Conservation (phyloP, 2,113 vertebrate genomes). For the Epinephelus fuscoguttatus region DNA sequence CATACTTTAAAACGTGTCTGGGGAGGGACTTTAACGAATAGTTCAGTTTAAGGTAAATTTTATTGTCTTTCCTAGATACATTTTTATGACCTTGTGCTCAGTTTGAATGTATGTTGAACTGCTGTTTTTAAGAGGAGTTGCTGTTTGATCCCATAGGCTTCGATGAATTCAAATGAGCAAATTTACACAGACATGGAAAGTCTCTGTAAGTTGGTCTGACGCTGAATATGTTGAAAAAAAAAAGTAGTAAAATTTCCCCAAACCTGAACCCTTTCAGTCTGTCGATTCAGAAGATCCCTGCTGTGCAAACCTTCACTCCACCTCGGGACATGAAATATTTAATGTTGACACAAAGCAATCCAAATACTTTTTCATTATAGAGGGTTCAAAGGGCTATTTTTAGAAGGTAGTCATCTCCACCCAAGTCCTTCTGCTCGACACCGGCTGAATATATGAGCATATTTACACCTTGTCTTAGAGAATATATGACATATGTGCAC, state of each 20-base stretch:
- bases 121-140: constrained; percentile 3
- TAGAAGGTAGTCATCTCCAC: constrained; percentile 25
- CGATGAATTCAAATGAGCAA: constrained; percentile 13
- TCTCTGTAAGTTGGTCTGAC: background rate
- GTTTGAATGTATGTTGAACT: constrained; percentile 14
- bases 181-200: background rate
- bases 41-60: constrained; percentile 3
- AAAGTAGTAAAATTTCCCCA: background rate
- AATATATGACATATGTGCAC: constrained; percentile 74
- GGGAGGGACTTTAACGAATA: background rate
- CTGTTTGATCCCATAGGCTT: constrained; percentile 6
- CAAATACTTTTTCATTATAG: constrained; percentile 25
- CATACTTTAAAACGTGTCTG: too few relatives aligned
- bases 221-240: background rate
- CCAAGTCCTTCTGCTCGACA: constrained; percentile 50
- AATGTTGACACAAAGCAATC: constrained; percentile 34
- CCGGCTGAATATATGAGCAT: constrained; percentile 76
- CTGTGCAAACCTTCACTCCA: constrained; percentile 7
- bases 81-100: constrained; percentile 31
- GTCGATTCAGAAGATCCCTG: background rate
- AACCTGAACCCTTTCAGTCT: constrained; percentile 5
- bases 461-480: constrained; percentile 76
- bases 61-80: background rate
- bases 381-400: constrained; percentile 35
- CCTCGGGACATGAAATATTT: constrained; percentile 35